These are phyloP conservation scores for Synchiropus splendidus DNA, from an alignment of 2,113 vertebrate species.

Conservation along the genomic window DNA sequence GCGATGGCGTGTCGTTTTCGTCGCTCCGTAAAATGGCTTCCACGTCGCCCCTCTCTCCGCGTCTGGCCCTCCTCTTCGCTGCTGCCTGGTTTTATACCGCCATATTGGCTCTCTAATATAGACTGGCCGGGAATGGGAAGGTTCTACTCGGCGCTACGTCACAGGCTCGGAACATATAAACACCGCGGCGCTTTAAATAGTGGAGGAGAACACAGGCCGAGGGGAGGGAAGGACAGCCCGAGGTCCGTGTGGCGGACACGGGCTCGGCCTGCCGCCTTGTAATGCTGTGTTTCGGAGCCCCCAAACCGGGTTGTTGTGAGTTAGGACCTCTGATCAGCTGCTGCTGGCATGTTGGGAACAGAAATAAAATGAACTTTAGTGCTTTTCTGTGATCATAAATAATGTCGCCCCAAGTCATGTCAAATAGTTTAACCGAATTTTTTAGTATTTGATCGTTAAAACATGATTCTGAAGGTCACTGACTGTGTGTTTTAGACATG, in stretches of 20 bases:
- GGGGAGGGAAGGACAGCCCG: slow-evolving; percentile 25
- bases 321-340: too few relatives aligned
- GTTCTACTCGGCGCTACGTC: slow-evolving; percentile 93
- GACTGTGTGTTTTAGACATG: too few relatives aligned
- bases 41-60: slow-evolving; percentile 67
- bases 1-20: slow-evolving; percentile 4
- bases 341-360: too few relatives aligned
- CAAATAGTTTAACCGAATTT: too few relatives aligned
- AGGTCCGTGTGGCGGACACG: slow-evolving; percentile 30
- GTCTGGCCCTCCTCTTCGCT: slow-evolving; percentile 84
- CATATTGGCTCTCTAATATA: slow-evolving; percentile 98
- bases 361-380: too few relatives aligned
- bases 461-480: too few relatives aligned
- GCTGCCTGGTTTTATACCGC: slow-evolving; percentile 90
- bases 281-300: too few relatives aligned
- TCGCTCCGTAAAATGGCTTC: slow-evolving; percentile 63
- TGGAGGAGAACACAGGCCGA: slow-evolving; percentile 64
- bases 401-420: too few relatives aligned
- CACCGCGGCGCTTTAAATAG: slow-evolving; percentile 92
- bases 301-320: too few relatives aligned
- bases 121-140: slow-evolving; percentile 92
- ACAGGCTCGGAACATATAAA: slow-evolving; percentile 88
- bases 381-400: too few relatives aligned
- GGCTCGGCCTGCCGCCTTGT: slow-evolving; percentile 1
- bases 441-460: too few relatives aligned